Base-by-base conservation (phyloP, 2,113 vertebrate species). In the Labeo rohita region DNA sequence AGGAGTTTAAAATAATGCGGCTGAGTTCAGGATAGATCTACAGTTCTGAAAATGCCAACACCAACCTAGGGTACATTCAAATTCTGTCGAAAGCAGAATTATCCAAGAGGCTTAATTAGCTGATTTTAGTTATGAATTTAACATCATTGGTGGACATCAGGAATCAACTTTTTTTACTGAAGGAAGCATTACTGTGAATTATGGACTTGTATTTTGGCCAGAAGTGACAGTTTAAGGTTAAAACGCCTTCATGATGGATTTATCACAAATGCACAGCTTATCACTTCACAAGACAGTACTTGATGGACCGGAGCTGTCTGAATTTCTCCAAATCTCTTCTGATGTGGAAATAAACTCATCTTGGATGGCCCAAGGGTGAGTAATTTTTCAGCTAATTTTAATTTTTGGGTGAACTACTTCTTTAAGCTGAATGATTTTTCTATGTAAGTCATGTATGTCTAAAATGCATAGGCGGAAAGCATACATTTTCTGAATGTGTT, bases 1-100 rank as follows among this genome's bases (percentile, higher is more conserved):
- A 72, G 76, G 74, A 80, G 70, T 78, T 78, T 50, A 59, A 80
- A 65, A 86, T 77, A 88, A 83, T 47, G 8, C 86, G 65, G 8
- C 73, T 3, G 16, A 83, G 59, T 75, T 66, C 59, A 83, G 74
- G 23, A 65, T 1, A 2, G 66, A 47, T 78, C 34, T 80, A 15
- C 39, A 16, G 7, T 63, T 10, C 56, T 39, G 54, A 45, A 2
- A 4, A 47, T 47, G 59, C 43, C 59, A 80, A 80, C 78, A 47
- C 36, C 36, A 63, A 18, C 54, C 36, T 4, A 10, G 34, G 52
- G 47, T 47, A 13, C 12, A 61, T 61, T 13, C 1, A 23, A 79
- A 61, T 61, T 7, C 6, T 79, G 77, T 61, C 34, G 2, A 43
- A 80, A 28, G 39, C 39, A 28, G 4, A 59, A 54, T 50, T 15